Evolutionary conservation across 2,888 invertebrate species (phyloP).

Genomic region (Drosophila pseudotakahashii): DNA sequence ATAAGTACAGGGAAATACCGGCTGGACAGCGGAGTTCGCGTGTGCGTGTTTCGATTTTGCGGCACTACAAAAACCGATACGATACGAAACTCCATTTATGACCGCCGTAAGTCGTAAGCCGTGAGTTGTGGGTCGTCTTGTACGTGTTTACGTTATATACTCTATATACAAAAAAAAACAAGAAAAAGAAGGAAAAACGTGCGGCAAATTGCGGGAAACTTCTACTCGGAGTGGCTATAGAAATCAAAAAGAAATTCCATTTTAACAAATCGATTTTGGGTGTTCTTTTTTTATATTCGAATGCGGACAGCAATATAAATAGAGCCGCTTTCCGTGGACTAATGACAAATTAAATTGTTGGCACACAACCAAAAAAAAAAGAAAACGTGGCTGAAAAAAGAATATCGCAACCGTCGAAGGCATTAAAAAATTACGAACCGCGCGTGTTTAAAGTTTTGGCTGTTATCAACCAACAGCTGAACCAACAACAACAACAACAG

Average conservation of each 20-base stretch:
- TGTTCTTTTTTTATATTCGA: slow-evolving; percentile 26
- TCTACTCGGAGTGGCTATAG: slow-evolving; percentile 15
- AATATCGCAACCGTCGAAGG: slow-evolving; percentile 24
- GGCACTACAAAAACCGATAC: slow-evolving; percentile 47
- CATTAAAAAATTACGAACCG: slow-evolving; percentile 56
- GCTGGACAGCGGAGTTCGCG: slow-evolving; percentile 39
- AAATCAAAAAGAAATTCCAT: slow-evolving; percentile 62
- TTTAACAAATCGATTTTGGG: slow-evolving; percentile 70
- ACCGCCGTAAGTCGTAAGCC: slow-evolving; percentile 48
- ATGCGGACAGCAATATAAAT: slow-evolving; percentile 59
- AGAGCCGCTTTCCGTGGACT: slow-evolving; percentile 54
- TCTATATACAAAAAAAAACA: slow-evolving; percentile 5
- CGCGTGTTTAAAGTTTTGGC: slow-evolving; percentile 61
- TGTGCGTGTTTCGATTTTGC: slow-evolving; percentile 69
- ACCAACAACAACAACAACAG: slow-evolving; percentile 50
- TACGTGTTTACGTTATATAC: slow-evolving; percentile 59
- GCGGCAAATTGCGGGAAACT: slow-evolving; percentile 51
- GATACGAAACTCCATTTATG: slow-evolving; percentile 51
- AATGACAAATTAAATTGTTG: slow-evolving; percentile 82
- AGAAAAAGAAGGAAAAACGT: slow-evolving; percentile 51
- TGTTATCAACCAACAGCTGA: slow-evolving; percentile 49
- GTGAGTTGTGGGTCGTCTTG: slow-evolving; percentile 47
- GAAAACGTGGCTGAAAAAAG: slow-evolving; percentile 20
- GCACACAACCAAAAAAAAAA: slow-evolving; percentile 33
- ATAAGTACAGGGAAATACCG: slow-evolving; percentile 6